Evolutionary conservation across 2,113 vertebrate genomes (phyloP).

Genomic region (Pipra filicauda): DNA sequence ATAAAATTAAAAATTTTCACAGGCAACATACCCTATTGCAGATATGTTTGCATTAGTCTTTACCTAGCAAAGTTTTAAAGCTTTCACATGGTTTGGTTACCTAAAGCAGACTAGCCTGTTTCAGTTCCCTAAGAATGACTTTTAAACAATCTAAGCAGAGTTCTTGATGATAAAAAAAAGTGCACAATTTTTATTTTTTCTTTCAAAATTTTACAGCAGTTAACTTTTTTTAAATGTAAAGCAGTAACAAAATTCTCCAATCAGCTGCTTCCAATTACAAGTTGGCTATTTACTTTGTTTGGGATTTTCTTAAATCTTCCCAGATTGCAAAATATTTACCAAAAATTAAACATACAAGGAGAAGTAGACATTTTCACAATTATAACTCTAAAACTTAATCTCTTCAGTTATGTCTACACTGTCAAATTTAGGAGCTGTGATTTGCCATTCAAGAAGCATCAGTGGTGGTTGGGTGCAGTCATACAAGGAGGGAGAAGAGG

Average conservation of each 20-base stretch:
- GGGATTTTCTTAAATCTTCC: not conserved
- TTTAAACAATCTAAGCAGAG: not conserved
- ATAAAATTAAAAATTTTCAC: not conserved
- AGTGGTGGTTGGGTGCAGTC: not conserved
- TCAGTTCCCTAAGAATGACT: not conserved
- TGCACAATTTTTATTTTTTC: not conserved
- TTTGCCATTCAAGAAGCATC: not conserved
- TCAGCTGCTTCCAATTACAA: slow-evolving; percentile 8
- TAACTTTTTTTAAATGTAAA: not conserved
- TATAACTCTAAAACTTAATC: not conserved
- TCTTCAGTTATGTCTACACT: not conserved
- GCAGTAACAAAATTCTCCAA: not conserved
- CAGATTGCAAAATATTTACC: slow-evolving; percentile 43
- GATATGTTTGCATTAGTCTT: not conserved
- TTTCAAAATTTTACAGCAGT: not conserved
- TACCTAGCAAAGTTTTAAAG: not conserved
- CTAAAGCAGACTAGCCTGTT: not conserved
- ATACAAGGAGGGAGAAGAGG: not conserved
- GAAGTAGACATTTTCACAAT: not conserved
- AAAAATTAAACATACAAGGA: not conserved
- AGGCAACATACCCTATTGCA: not conserved
- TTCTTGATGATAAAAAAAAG: not conserved
- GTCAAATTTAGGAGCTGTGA: not conserved
- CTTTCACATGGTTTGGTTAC: not conserved
- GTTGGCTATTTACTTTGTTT: not conserved